A percentile compares a stretch with the other conserved stretches of the same genome.
Conservation (phyloP, 2,888 invertebrate genomes). For the Sceliomorpha sp. region DNA sequence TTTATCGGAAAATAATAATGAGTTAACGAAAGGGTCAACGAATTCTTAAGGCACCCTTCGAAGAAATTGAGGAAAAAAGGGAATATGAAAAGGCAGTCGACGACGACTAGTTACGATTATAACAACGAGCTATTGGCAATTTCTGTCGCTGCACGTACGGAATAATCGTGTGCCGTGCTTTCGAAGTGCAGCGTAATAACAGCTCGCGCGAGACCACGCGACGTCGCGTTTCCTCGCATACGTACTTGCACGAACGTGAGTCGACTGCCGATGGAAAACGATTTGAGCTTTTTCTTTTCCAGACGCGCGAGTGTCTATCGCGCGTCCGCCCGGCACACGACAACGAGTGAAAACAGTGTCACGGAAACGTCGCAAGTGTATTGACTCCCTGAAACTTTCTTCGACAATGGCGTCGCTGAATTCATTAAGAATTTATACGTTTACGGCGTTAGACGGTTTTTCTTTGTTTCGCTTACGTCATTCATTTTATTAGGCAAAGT, state of each 20-base stretch:
- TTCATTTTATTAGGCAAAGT: no score
- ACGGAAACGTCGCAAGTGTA: neutral
- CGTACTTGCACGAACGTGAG: slow-evolving; percentile 45
- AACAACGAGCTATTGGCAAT: slow-evolving; percentile 50
- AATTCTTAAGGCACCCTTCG: no score
- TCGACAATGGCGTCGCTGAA: neutral
- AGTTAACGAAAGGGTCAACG: no score
- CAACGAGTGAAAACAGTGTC: slow-evolving; percentile 7
- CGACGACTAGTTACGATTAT: slow-evolving; percentile 11
- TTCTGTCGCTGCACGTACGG: slow-evolving; percentile 49
- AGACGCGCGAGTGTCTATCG: slow-evolving; percentile 5
- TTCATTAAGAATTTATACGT: no score
- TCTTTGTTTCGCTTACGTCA: no score
- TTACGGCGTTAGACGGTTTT: no score
- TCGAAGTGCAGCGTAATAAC: slow-evolving; percentile 59
- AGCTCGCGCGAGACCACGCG: slow-evolving; percentile 42
- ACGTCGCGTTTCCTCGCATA: slow-evolving; percentile 41
- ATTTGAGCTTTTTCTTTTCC: slow-evolving; percentile 1
- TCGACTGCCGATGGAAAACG: slow-evolving; percentile 44
- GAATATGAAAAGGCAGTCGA: slow-evolving; percentile 18
- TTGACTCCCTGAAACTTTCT: neutral
- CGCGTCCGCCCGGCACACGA: neutral
- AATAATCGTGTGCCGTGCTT: slow-evolving; percentile 57
- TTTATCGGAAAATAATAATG: no score
- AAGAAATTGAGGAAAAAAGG: slow-evolving; percentile 6